Conservation (phyloP, 2,113 vertebrate genomes). For the Oncorhynchus nerka region DNA sequence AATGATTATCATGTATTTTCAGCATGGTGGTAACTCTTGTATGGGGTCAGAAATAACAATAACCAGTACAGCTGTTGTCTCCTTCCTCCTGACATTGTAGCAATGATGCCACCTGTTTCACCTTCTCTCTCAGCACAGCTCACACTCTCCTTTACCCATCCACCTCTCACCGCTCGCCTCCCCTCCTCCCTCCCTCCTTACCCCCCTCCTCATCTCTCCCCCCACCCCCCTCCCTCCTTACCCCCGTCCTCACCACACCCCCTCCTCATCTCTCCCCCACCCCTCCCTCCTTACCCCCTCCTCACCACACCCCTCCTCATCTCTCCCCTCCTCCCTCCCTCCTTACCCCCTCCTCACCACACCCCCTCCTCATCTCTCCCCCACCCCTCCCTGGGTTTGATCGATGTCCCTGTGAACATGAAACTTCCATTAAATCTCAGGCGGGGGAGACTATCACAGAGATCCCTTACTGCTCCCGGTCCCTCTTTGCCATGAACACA, state of each 20-base stretch:
- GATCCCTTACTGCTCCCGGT: slow-evolving; percentile 11
- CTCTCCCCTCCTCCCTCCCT: background rate
- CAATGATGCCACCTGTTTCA: background rate
- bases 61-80: no score
- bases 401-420: slow-evolving; percentile 63
- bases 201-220: no score
- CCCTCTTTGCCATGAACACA: slow-evolving; percentile 5
- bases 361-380: background rate
- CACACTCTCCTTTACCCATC: background rate
- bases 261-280: background rate
- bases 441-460: slow-evolving; percentile 42
- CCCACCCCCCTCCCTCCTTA: slow-evolving; percentile 25
- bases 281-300: slow-evolving; percentile 15
- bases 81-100: no score
- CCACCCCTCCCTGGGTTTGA: slow-evolving; percentile 44
- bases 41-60: no score
- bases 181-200: background rate
- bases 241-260: background rate
- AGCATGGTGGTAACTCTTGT: no score
- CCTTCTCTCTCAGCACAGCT: background rate
- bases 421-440: slow-evolving; percentile 68
- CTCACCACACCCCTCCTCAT: no score
- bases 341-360: background rate
- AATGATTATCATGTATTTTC: no score
- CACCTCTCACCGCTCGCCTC: background rate